These are phyloP conservation scores for Drosophila kohkoa DNA, from an alignment of 1,140 invertebrate genomes.

Conservation along the genomic window DNA sequence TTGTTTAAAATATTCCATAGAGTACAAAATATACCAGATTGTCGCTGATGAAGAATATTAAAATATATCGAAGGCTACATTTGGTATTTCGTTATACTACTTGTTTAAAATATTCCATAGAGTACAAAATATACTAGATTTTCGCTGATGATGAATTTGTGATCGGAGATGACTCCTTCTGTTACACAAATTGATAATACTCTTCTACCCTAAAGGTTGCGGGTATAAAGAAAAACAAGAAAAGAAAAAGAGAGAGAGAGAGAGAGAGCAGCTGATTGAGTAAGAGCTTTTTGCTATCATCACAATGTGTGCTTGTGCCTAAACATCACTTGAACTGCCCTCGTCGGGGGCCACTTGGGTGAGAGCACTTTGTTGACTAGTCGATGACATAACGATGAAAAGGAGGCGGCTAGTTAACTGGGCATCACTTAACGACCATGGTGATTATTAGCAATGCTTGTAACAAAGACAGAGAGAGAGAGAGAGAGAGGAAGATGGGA, in stretches of 20 bases:
- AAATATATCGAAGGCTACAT: too few relatives aligned
- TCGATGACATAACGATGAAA: conserved; percentile 32
- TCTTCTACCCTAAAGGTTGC: too few relatives aligned
- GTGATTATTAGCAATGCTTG: conserved; percentile 31
- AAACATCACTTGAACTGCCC: conserved; percentile 49
- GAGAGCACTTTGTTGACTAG: conserved; percentile 26
- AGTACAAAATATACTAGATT: too few relatives aligned
- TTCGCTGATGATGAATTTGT: too few relatives aligned
- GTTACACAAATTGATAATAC: too few relatives aligned
- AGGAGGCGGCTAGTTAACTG: conserved; percentile 23
- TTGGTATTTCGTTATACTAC: too few relatives aligned
- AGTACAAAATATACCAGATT: too few relatives aligned
- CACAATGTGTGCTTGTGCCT: conserved; percentile 19
- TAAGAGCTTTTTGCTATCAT: conserved; percentile 19
- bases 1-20: too few relatives aligned
- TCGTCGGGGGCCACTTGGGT: conserved; percentile 15
- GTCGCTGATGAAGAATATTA: too few relatives aligned
- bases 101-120: too few relatives aligned
- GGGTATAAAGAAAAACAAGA: too few relatives aligned
- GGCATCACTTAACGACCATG: conserved; percentile 29
- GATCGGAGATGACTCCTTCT: too few relatives aligned
- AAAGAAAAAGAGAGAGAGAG: not conserved
- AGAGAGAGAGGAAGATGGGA: not conserved
- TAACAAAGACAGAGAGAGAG: not conserved
- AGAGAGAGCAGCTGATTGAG: conserved; percentile 8